Evolutionary conservation across 2,113 vertebrate genomes (phyloP).

Genomic region (Urocitellus parryii): DNA sequence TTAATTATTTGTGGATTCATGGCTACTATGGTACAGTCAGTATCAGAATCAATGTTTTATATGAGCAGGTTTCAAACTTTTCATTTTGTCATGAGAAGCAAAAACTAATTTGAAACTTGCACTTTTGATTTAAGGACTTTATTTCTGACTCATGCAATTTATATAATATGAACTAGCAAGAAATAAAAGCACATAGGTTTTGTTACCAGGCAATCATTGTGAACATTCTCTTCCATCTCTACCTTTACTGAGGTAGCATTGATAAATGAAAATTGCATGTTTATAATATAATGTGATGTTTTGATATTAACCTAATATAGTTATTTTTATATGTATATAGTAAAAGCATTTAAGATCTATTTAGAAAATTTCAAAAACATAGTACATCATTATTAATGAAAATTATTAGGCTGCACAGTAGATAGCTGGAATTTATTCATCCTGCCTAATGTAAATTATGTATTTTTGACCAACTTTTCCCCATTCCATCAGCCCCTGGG

Average conservation of each 20-base stretch:
- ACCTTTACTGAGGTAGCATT: neutral
- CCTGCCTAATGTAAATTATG: neutral
- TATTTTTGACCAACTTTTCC: neutral
- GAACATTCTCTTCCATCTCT: neutral
- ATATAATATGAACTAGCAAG: neutral
- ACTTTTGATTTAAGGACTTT: neutral
- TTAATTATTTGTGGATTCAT: neutral
- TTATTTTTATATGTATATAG: neutral
- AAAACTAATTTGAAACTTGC: neutral
- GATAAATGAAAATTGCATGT: neutral
- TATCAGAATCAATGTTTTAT: neutral
- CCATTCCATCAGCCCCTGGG: neutral
- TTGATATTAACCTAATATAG: neutral
- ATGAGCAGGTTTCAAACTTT: neutral
- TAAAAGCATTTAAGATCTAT: neutral
- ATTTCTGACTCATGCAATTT: neutral
- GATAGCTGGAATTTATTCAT: neutral
- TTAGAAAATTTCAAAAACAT: neutral
- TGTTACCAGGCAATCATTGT: neutral
- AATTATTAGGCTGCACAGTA: neutral
- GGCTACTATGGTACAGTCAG: neutral
- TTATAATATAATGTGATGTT: neutral
- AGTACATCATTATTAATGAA: neutral
- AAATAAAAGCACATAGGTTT: neutral
- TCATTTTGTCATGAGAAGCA: neutral